Evolutionary conservation across 2,888 invertebrate genomes (phyloP), one percentile per base, ranked within the genome.

Genomic region (Cabera pusaria): DNA sequence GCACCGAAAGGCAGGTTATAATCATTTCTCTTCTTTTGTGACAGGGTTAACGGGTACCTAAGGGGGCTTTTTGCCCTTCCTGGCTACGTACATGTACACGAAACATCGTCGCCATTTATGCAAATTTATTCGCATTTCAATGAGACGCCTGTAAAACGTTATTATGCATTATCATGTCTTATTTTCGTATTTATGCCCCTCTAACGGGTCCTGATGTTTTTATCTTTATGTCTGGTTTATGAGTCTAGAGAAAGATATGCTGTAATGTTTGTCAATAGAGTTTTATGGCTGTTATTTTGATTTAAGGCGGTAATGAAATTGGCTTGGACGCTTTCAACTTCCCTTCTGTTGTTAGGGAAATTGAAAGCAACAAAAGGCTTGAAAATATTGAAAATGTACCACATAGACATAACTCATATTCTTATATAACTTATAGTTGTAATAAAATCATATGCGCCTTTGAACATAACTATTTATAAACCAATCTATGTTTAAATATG

Each of bases 111-210:
- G 29, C 9, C 41, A 21, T 42, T 77, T 81, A 80, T 80, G 76
- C 72, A 80, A 83, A 85, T 84, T 77, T 82, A 85, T 83, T 81
- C 71, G 74, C 77, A 83, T 83, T 73, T 79, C 67, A 82, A 83
- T 80, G 72, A 74, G 71, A 65, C 64, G 70, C 64, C 67, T 68
- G 64, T 76, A 68, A 74, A 76, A 73, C 69, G 56, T 57, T 62
- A 72, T 76, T 73, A 72, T 74, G 66, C 64, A 75, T 73, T 75
- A 72, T 73, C 65, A 66, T 72, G 72, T 69, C 65, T 68, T 70
- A 68, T 71, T 74, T 71, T 70, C 66, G 51, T 68, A 59, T 59
- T 63, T 61, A 59, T 58, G 52, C 59, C 52, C 40, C 52, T 52
- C 56, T 59, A 59, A 59, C 57, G 45, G 52, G 28, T 43, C 41